Evolutionary conservation across 2,888 invertebrate genomes (phyloP), one percentile per base, ranked within the genome.

Genomic region (Drosophila histrio): DNA sequence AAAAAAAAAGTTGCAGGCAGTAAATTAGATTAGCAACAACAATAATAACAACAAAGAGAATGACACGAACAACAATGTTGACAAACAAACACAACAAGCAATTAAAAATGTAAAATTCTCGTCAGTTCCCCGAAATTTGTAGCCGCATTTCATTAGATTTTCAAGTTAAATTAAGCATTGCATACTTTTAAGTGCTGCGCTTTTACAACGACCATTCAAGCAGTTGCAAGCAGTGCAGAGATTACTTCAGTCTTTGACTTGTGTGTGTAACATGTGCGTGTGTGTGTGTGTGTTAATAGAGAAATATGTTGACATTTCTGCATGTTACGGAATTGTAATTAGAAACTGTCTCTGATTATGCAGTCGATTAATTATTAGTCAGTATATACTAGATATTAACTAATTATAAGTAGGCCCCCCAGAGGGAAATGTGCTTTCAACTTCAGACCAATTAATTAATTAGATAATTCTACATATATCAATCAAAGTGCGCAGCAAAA

Each of bases 1-100:
- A 54, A 57, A 68, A 83, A 77, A 71, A 84, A 73, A 87, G 80
- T 87, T 87, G 87, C 79, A 81, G 86, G 76, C 85, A 81, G 82
- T 87, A 87, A 83, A 83, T 83, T 83, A 87, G 88, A 83, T 83
- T 87, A 87, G 59, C 81, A 82, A 82, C 65, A 79, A 70, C 84
- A 82, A 46, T 21, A 56, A 26, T 24, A 59, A 61, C 46, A 73
- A 34, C 36, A 65, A 87, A 80, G 24, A 63, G 39, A 44, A 46
- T 34, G 22, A 67, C 36, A 64, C 58, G 50, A 79, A 68, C 43
- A 69, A 61, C 50, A 67, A 58, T 66, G 69, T 80, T 84, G 81
- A 80, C 87, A 82, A 84, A 64, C 72, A 84, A 80, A 87, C 70
- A 85, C 68, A 81, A 79, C 86, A 71, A 69, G 82, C 88, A 83